These are phyloP conservation scores for Nymphicus hollandicus DNA, from an alignment of 2,113 vertebrate species.

Conservation along the genomic window DNA sequence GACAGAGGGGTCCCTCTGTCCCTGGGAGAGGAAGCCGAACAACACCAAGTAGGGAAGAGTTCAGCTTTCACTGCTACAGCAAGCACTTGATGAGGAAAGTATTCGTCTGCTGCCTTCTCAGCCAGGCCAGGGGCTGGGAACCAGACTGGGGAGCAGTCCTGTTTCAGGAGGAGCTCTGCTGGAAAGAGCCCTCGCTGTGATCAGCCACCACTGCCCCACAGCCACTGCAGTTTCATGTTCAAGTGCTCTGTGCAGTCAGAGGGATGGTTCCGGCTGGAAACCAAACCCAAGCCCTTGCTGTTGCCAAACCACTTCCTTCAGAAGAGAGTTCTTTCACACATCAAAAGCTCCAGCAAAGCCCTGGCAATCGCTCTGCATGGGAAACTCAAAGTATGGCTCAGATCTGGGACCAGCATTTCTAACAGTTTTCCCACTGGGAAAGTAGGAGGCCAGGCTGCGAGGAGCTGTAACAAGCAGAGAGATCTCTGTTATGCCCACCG, in stretches of 20 bases:
- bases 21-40: not conserved
- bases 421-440: not conserved
- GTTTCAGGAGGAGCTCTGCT: not conserved
- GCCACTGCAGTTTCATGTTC: not conserved
- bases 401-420: not conserved
- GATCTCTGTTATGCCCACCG: not conserved
- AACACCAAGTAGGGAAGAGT: not conserved
- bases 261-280: not conserved
- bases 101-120: not conserved
- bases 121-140: not conserved
- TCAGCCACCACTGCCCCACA: not conserved
- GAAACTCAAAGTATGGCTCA: not conserved
- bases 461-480: not conserved
- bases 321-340: not conserved
- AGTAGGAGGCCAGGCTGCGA: not conserved
- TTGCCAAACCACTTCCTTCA: conserved; percentile 38
- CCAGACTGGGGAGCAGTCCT: not conserved
- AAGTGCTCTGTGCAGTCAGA: not conserved
- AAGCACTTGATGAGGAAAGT: not conserved
- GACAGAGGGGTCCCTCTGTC: not conserved
- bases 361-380: not conserved
- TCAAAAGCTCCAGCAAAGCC: not conserved
- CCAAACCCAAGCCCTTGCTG: not conserved
- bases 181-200: not conserved
- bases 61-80: not conserved